Evolutionary conservation across 2,113 vertebrate genomes (phyloP).

Genomic region (Neolamprologus devosi): DNA sequence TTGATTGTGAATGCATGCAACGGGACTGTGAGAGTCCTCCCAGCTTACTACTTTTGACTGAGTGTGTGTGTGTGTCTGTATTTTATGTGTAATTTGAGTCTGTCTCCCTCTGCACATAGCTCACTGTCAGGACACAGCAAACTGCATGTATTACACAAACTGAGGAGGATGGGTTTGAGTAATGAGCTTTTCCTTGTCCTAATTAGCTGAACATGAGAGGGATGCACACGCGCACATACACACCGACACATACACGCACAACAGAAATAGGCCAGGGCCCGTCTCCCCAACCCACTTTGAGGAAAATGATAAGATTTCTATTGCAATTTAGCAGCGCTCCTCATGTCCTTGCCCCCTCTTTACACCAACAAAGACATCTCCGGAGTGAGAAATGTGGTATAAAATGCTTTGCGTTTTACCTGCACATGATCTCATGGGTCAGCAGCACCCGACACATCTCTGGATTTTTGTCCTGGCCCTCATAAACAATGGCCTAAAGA

Average conservation of each 20-base stretch:
- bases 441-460: slow-evolving; percentile 96
- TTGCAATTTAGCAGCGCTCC: slow-evolving; percentile 41
- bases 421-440: slow-evolving; percentile 98
- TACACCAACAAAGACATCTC: slow-evolving; percentile 1
- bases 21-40: not conserved
- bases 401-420: slow-evolving; percentile 68
- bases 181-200: slow-evolving; percentile 75
- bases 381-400: not conserved
- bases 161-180: slow-evolving; percentile 73
- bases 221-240: slow-evolving; percentile 51
- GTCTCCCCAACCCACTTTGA: slow-evolving; percentile 73
- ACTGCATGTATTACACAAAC: slow-evolving; percentile 68
- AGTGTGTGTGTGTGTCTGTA: slow-evolving; percentile 4
- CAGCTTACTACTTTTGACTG: slow-evolving; percentile 21
- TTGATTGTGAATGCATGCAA: slow-evolving; percentile 24
- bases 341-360: slow-evolving; percentile 24
- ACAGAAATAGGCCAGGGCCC: slow-evolving; percentile 70
- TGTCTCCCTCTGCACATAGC: slow-evolving; percentile 54
- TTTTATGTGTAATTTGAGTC: slow-evolving; percentile 54
- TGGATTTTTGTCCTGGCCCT: slow-evolving; percentile 97
- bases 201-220: slow-evolving; percentile 69
- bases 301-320: slow-evolving; percentile 60
- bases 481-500: slow-evolving; percentile 87
- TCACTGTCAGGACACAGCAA: slow-evolving; percentile 70
- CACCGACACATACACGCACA: slow-evolving; percentile 20